Evolutionary conservation across 2,113 vertebrate genomes (phyloP).

Genomic region (Calyptommatus sinebrachiatus): DNA sequence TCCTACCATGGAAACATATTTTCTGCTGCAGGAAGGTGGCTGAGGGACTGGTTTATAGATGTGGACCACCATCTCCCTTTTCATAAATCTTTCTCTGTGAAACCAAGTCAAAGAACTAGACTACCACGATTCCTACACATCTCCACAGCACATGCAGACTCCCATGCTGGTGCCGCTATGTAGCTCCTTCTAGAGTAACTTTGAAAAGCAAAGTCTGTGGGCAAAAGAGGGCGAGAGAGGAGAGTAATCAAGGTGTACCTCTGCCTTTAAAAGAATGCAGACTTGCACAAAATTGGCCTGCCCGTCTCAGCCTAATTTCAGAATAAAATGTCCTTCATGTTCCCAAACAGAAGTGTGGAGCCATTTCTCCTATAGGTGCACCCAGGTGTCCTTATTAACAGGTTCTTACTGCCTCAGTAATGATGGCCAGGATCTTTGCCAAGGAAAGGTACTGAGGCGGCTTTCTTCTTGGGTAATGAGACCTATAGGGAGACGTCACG

Average conservation of each 20-base stretch:
- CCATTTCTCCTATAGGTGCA: accelerated
- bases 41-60: no score
- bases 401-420: slow-evolving; percentile 30
- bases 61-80: no score
- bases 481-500: slow-evolving; percentile 25
- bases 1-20: no score
- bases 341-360: not conserved
- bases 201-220: no score
- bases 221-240: no score
- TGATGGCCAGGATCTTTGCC: slow-evolving; percentile 19
- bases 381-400: not conserved
- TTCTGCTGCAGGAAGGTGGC: no score
- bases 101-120: no score
- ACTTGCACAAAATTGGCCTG: not conserved
- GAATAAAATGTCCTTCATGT: not conserved
- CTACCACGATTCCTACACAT: no score
- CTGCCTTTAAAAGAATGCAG: not conserved
- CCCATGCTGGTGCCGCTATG: no score
- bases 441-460: not conserved
- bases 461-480: slow-evolving; percentile 35
- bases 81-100: no score
- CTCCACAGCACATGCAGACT: no score
- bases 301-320: not conserved
- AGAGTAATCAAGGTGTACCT: not conserved
- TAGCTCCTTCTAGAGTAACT: no score